These are phyloP conservation scores for Nasonovia ribisnigri DNA, from an alignment of 2,888 invertebrate genomes.

Conservation along the genomic window DNA sequence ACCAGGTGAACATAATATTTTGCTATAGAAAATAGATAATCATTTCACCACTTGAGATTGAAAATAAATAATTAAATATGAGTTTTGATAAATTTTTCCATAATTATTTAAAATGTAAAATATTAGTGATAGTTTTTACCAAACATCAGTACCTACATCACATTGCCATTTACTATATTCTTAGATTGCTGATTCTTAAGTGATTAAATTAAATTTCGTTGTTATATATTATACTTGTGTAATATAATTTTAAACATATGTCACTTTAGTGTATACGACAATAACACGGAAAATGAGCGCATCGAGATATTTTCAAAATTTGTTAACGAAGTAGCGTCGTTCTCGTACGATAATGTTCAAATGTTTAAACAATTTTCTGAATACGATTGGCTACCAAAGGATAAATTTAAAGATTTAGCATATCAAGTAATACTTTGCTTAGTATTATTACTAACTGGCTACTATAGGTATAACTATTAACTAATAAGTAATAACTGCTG, in stretches of 20 bases:
- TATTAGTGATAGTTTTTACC: neutral
- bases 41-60: neutral
- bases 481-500: neutral
- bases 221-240: neutral
- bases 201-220: neutral
- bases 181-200: no score
- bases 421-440: constrained; percentile 68
- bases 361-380: constrained; percentile 67
- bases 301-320: constrained; percentile 69
- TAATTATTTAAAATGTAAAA: neutral
- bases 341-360: constrained; percentile 70
- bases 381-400: constrained; percentile 68
- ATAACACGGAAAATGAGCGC: constrained; percentile 66
- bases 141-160: neutral
- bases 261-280: constrained; percentile 67
- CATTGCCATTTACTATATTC: neutral
- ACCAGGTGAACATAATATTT: constrained; percentile 70
- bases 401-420: constrained; percentile 68
- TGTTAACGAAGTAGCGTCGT: constrained; percentile 70
- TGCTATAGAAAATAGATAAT: neutral
- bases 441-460: no score
- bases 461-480: neutral
- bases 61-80: neutral
- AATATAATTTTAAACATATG: neutral
- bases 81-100: neutral